Evolutionary conservation across 2,888 invertebrate species (phyloP).

Genomic region (Tetrapedia diversipes): DNA sequence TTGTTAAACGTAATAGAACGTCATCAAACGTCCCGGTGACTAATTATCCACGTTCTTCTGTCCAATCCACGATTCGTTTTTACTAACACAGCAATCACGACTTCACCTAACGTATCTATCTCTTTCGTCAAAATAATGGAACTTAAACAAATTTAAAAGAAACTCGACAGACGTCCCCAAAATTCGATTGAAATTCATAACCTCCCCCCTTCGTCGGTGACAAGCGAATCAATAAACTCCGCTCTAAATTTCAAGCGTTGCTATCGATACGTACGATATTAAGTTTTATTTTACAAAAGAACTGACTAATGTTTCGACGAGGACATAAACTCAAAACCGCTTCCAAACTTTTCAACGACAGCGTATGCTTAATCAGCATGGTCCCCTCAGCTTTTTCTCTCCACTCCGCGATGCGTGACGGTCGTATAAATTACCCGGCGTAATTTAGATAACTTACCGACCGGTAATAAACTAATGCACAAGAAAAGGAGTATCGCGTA

Average conservation of each 20-base stretch:
- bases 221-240: too few species aligned
- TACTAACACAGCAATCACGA: not conserved
- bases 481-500: slow-evolving; percentile 37
- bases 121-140: not conserved
- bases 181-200: too few species aligned
- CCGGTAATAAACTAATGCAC: slow-evolving; percentile 56
- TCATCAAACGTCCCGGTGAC: slow-evolving; percentile 5
- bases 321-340: too few species aligned
- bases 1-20: slow-evolving; percentile 29
- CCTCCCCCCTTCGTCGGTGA: too few species aligned
- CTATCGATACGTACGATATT: too few species aligned
- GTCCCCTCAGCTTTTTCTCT: slow-evolving; percentile 20
- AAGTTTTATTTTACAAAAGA: too few species aligned
- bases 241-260: too few species aligned
- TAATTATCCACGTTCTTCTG: slow-evolving; percentile 13
- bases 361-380: too few species aligned
- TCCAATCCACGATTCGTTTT: not conserved
- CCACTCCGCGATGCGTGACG: slow-evolving; percentile 21
- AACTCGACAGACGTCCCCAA: not conserved
- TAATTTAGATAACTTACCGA: slow-evolving; percentile 56
- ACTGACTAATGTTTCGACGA: too few species aligned
- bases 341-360: too few species aligned
- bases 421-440: slow-evolving; percentile 49
- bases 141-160: not conserved
- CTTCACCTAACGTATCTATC: not conserved